These are phyloP conservation scores for Chloropsis hardwickii DNA, from an alignment of 2,113 vertebrate species.

Conservation along the genomic window DNA sequence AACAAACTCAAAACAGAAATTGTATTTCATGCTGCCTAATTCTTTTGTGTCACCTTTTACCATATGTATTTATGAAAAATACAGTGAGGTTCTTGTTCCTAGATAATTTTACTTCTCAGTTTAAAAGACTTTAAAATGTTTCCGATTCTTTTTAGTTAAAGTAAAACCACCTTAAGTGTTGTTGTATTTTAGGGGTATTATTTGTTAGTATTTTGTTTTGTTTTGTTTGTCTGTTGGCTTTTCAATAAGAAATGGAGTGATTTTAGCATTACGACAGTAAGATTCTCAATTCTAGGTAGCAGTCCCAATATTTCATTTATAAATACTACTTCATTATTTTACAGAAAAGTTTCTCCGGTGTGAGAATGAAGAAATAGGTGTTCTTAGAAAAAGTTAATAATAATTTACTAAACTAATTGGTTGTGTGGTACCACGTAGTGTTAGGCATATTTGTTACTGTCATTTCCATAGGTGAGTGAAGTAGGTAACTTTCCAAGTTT, in stretches of 20 bases:
- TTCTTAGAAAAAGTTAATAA: not conserved
- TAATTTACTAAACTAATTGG: not conserved
- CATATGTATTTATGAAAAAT: not conserved
- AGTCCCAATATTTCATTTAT: not conserved
- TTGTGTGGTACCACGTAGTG: not conserved
- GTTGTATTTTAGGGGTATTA: not conserved
- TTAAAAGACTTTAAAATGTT: not conserved
- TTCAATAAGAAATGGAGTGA: not conserved
- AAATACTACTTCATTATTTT: not conserved
- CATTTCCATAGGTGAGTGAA: not conserved
- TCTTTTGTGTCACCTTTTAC: not conserved
- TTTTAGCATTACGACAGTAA: not conserved
- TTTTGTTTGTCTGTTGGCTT: not conserved
- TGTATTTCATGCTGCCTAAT: not conserved
- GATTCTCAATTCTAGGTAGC: not conserved
- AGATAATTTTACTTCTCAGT: not conserved
- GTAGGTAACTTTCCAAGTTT: not conserved
- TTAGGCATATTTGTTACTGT: not conserved
- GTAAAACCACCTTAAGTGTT: not conserved
- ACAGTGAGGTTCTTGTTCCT: not conserved
- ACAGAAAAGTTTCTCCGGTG: not conserved
- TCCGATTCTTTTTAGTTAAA: not conserved
- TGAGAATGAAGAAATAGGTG: not conserved
- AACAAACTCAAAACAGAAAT: not conserved
- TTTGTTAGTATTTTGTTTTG: not conserved